A percentile compares a stretch with the other conserved stretches of the same genome.
Conservation (phyloP, 2,888 invertebrate genomes). For the Drosophila cognata region DNA sequence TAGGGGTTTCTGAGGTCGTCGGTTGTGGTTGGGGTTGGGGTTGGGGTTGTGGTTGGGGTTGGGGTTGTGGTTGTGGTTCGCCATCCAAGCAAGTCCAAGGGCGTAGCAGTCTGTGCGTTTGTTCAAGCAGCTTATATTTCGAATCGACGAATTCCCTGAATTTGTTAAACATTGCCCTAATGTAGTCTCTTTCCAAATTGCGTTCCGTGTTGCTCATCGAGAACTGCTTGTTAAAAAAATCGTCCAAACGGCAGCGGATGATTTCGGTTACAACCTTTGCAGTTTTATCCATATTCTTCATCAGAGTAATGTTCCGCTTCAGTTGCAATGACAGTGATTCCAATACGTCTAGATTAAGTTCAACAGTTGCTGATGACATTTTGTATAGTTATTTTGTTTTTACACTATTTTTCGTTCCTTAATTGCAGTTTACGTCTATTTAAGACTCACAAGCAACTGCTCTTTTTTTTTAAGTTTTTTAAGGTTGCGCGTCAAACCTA, state of each 20-base stretch:
- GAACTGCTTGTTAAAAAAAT: rapidly evolving
- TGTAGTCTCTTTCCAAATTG: no score
- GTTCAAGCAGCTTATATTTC: conserved; percentile 98
- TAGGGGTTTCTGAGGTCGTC: no score
- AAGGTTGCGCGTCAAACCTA: neutral
- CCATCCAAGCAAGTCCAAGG: no score
- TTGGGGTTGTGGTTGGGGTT: no score
- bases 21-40: no score
- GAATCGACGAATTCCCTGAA: rapidly evolving
- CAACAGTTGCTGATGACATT: conserved; percentile 91
- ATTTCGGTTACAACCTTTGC: rapidly evolving
- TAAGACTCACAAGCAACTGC: conserved; percentile 52
- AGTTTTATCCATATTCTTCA: conserved; percentile 93
- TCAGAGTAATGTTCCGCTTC: conserved; percentile 96
- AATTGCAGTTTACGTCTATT: conserved; percentile 56
- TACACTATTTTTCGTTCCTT: neutral
- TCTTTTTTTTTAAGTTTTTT: conserved; percentile 2
- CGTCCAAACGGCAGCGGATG: rapidly evolving
- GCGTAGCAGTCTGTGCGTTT: conserved; percentile 92
- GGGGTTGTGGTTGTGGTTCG: no score
- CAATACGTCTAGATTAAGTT: conserved; percentile 91
- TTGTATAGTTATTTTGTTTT: conserved; percentile 2
- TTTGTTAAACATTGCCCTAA: no score
- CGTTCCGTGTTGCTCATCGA: rapidly evolving
- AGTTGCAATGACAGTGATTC: conserved; percentile 97